Conservation (phyloP, 2,113 vertebrate genomes). For the Speoplatyrhinus poulsoni region DNA sequence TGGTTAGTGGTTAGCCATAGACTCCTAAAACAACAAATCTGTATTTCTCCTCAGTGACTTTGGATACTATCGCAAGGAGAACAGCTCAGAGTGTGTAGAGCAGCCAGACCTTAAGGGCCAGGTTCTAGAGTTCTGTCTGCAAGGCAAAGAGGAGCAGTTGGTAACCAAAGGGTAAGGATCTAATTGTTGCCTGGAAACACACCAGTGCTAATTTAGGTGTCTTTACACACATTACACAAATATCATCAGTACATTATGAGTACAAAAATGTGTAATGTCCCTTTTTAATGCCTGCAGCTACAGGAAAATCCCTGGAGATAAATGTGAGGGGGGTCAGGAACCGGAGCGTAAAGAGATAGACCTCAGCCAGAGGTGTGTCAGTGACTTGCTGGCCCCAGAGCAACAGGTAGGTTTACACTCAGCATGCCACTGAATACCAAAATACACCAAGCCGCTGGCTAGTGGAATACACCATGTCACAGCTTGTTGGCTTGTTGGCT, state of each 20-base stretch:
- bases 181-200: not conserved
- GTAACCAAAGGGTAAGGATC: conserved; percentile 83
- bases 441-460: too few relatives aligned
- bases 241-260: not conserved
- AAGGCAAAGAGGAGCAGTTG: conserved; percentile 85
- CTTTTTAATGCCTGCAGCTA: conserved; percentile 74
- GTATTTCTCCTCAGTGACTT: conserved; percentile 81
- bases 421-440: not conserved
- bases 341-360: conserved; percentile 81
- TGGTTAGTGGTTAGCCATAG: too few relatives aligned
- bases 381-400: conserved; percentile 73
- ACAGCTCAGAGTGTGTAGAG: conserved; percentile 86
- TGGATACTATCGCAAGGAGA: conserved; percentile 90
- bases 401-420: conserved; percentile 58
- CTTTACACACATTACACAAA: not conserved
- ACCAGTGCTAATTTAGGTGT: not conserved
- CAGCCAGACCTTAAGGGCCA: conserved; percentile 87
- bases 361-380: conserved; percentile 82
- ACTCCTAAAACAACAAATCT: too few relatives aligned
- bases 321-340: conserved; percentile 82
- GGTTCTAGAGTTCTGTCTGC: conserved; percentile 87
- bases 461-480: too few relatives aligned
- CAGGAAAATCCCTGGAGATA: conserved; percentile 93
- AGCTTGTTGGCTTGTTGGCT: too few relatives aligned
- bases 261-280: not conserved